Evolutionary conservation across 2,113 vertebrate species (phyloP).

Genomic region (Micronisus gabar): DNA sequence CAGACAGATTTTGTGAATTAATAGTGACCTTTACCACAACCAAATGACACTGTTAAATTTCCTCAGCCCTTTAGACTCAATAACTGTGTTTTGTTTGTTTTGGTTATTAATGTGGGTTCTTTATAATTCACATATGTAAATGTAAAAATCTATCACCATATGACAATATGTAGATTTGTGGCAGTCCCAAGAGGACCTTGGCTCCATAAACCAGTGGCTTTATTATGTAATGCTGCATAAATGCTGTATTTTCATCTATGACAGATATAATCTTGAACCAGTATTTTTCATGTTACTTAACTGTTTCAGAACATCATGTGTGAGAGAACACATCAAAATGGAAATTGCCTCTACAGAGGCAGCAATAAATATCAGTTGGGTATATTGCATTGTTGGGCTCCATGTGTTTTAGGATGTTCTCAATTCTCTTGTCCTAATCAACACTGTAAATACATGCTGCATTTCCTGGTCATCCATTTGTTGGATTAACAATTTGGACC

Average conservation of each 20-base stretch:
- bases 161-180: conserved; percentile 61
- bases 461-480: neutral
- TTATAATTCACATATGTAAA: conserved; percentile 42
- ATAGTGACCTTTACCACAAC: conserved; percentile 26
- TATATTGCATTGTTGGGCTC: conserved; percentile 48
- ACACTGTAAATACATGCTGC: conserved; percentile 36
- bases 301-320: conserved; percentile 69
- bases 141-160: conserved; percentile 26
- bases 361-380: conserved; percentile 73
- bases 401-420: conserved; percentile 53
- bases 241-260: conserved; percentile 74
- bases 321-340: conserved; percentile 74
- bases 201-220: conserved; percentile 61
- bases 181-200: conserved; percentile 53
- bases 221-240: conserved; percentile 77
- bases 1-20: neutral
- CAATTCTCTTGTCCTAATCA: conserved; percentile 48
- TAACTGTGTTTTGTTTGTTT: neutral
- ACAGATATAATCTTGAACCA: conserved; percentile 74
- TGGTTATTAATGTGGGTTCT: conserved; percentile 11
- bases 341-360: conserved; percentile 74
- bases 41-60: conserved; percentile 10
- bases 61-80: neutral
- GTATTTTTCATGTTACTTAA: conserved; percentile 76
- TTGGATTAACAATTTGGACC: conserved; percentile 44